Evolutionary conservation across 2,113 vertebrate genomes (phyloP).

Genomic region (Corvus cornix): DNA sequence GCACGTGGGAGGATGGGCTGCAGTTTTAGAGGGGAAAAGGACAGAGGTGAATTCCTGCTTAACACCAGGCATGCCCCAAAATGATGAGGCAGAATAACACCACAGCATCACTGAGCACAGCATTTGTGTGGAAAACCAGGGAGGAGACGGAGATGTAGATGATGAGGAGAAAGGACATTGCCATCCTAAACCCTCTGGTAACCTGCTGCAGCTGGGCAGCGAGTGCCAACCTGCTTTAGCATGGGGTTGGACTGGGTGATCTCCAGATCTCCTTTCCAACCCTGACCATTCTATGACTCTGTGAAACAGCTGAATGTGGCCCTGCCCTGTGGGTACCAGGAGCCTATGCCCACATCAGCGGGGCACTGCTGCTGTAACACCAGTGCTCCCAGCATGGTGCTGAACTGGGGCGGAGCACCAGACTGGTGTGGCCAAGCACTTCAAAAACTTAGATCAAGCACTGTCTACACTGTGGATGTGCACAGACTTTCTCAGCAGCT

Average conservation of each 20-base stretch:
- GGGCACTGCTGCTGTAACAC: background rate
- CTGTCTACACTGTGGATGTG: background rate
- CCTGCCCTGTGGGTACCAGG: background rate
- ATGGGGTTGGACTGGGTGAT: background rate
- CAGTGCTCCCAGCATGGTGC: background rate
- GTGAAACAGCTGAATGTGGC: background rate
- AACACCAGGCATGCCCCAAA: background rate
- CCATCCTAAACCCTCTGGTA: background rate
- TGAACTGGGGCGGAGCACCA: background rate
- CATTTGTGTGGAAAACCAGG: background rate
- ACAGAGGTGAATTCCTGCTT: background rate
- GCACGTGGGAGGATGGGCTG: background rate
- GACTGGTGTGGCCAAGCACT: background rate
- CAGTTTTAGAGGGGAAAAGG: background rate
- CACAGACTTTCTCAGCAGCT: background rate
- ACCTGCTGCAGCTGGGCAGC: background rate
- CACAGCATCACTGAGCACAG: background rate
- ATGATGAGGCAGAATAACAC: background rate
- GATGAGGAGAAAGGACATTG: background rate
- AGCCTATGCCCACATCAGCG: fast-evolving
- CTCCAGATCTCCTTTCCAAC: background rate
- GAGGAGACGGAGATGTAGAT: background rate
- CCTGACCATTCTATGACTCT: background rate
- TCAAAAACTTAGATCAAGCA: background rate
- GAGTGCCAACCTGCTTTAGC: background rate